phyloP scores from a whole-genome alignment of 1,140 invertebrate genomes.

The Aphelenchoides fujianensis region DNA sequence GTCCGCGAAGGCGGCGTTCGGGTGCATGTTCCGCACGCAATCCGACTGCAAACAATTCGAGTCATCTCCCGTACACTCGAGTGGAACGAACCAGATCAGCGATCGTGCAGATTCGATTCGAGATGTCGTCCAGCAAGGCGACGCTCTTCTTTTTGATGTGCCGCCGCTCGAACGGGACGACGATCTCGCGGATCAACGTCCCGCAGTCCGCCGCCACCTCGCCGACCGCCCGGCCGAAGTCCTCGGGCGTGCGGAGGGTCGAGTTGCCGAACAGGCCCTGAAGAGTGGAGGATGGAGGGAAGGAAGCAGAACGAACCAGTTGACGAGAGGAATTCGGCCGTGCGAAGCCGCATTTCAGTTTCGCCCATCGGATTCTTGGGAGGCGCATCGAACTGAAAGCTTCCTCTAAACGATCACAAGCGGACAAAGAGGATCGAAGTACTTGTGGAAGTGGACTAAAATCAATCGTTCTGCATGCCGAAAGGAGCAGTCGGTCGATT shows the following conservation, averaged over 20 bases:
- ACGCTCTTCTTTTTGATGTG: conserved; percentile 39
- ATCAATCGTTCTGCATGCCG: too few relatives aligned
- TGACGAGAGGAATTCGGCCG: conserved; percentile 2
- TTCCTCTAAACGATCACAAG: too few relatives aligned
- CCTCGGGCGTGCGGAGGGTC: conserved; percentile 29
- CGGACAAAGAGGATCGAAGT: too few relatives aligned
- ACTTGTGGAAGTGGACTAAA: too few relatives aligned
- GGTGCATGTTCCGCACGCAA: conserved; percentile 44
- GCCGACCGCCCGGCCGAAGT: conserved; percentile 27
- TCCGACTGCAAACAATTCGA: conserved; percentile 37
- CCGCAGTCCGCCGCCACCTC: conserved; percentile 27
- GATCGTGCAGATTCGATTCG: conserved; percentile 41
- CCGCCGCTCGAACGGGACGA: conserved; percentile 27
- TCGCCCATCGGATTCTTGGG: conserved; percentile 1
- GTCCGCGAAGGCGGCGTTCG: conserved; percentile 18
- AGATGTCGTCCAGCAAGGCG: conserved; percentile 42
- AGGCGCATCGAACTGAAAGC: too few relatives aligned
- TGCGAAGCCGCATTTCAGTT: conserved; percentile 1
- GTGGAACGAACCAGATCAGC: conserved; percentile 48
- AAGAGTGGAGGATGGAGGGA: conserved; percentile 18
- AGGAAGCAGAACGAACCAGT: too few relatives aligned
- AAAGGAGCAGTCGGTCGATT: too few relatives aligned
- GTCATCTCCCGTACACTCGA: too few relatives aligned
- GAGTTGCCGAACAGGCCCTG: conserved; percentile 46
- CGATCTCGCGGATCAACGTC: conserved; percentile 27